phyloP scores from a whole-genome alignment of 2,113 vertebrate genomes.

The Orycteropus afer region DNA sequence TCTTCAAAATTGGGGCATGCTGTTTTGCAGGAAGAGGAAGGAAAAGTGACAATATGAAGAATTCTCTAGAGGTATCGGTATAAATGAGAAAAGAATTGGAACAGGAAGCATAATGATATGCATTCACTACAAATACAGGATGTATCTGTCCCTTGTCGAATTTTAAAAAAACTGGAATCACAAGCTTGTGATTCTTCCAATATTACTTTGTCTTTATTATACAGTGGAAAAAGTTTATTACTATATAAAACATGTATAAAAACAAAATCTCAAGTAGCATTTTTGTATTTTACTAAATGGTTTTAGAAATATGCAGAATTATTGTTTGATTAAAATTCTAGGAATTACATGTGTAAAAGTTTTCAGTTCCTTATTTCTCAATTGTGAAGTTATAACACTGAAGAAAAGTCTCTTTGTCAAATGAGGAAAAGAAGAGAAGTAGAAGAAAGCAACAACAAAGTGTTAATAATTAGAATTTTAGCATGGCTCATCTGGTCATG shows the following conservation, averaged over 20 bases:
- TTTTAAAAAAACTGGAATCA: slow-evolving; percentile 40
- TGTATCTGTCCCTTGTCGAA: background rate
- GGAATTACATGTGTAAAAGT: background rate
- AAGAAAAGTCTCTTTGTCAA: background rate
- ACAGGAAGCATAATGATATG: background rate
- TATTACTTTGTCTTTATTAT: background rate
- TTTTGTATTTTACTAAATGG: background rate
- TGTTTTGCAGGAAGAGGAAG: background rate
- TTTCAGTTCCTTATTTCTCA: background rate
- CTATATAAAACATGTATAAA: slow-evolving; percentile 13
- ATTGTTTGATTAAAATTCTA: background rate
- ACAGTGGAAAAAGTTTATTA: background rate
- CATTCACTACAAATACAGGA: slow-evolving; percentile 4
- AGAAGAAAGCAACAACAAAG: background rate
- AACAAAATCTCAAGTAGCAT: slow-evolving; percentile 28
- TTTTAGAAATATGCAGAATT: background rate
- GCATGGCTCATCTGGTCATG: background rate
- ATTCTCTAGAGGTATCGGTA: background rate
- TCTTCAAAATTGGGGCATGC: background rate
- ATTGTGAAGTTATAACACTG: background rate
- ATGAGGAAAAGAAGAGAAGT: background rate
- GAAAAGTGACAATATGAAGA: background rate
- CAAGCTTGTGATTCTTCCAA: background rate
- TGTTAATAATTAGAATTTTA: background rate
- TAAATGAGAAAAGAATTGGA: slow-evolving; percentile 19